Evolutionary conservation across 2,888 invertebrate species (phyloP).

Genomic region (Diabrotica balteata): DNA sequence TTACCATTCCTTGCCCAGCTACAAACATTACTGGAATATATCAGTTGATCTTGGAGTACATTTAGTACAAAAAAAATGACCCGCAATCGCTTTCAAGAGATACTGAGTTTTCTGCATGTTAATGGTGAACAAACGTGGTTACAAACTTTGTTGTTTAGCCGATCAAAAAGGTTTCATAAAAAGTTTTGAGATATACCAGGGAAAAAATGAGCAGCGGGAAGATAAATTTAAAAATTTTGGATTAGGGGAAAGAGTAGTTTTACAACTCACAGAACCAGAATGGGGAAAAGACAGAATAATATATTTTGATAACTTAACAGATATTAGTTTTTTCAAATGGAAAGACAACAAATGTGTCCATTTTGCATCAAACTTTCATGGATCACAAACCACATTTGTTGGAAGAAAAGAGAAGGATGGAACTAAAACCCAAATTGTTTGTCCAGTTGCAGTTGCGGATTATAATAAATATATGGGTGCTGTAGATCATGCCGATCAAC

Average conservation of each 20-base stretch:
- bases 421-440: constrained; percentile 29
- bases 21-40: constrained; percentile 22
- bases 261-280: constrained; percentile 26
- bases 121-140: constrained; percentile 32
- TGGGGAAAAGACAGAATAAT: constrained; percentile 27
- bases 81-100: constrained; percentile 23
- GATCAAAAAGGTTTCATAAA: constrained; percentile 35
- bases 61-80: constrained; percentile 17
- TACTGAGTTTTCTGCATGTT: constrained; percentile 16
- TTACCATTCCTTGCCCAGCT: constrained; percentile 30
- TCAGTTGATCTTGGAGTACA: constrained; percentile 17
- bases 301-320: constrained; percentile 29
- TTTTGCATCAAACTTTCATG: constrained; percentile 39
- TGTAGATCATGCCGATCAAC: constrained; percentile 21
- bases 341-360: constrained; percentile 30
- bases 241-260: constrained; percentile 24
- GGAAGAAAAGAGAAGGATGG: constrained; percentile 38
- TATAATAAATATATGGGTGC: constrained; percentile 32
- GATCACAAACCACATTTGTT: constrained; percentile 35
- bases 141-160: constrained; percentile 31
- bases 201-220: constrained; percentile 31
- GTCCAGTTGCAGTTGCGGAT: constrained; percentile 23
- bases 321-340: constrained; percentile 31
- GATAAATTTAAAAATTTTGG: constrained; percentile 22
- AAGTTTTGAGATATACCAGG: constrained; percentile 39